Conservation (phyloP, 2,797 vertebrate species). For the Brotula barbata region DNA sequence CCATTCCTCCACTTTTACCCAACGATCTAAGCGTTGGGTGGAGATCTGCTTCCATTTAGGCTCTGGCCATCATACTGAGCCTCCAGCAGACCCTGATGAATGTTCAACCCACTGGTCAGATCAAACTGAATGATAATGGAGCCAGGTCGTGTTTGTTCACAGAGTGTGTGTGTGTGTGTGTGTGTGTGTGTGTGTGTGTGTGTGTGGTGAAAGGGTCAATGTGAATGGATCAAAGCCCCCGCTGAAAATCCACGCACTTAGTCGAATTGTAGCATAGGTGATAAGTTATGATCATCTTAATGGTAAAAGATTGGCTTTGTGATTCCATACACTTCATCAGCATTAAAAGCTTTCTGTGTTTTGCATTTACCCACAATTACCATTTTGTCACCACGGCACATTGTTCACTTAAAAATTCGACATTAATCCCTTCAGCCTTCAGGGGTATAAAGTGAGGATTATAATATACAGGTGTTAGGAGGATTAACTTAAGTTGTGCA, state of each 20-base stretch:
- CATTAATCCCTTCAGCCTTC: constrained; percentile 10
- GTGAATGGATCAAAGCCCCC: not conserved
- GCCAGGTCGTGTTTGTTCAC: no score
- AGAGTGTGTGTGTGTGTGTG: no score
- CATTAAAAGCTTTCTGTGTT: constrained; percentile 17
- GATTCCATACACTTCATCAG: no score
- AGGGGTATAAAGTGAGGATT: constrained; percentile 24
- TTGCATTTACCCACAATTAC: constrained; percentile 10
- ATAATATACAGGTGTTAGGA: not conserved
- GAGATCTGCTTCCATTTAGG: not conserved
- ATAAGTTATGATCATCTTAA: constrained; percentile 9
- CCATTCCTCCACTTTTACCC: no score
- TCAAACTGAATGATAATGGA: not conserved
- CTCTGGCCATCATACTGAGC: not conserved
- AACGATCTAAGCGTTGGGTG: no score
- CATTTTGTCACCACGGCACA: constrained; percentile 3
- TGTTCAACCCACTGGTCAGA: not conserved
- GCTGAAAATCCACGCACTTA: not conserved
- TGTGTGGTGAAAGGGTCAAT: no score
- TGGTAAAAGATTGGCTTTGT: not conserved
- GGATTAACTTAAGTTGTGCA: constrained; percentile 32
- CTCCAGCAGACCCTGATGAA: not conserved
- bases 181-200: no score
- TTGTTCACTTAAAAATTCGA: constrained; percentile 13
- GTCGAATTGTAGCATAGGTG: constrained; percentile 1